Percentiles rank a stretch among this genome's conserved stretches.
Evolutionary conservation across 2,888 invertebrate genomes (phyloP).

Genomic region (Oasisia sp.): DNA sequence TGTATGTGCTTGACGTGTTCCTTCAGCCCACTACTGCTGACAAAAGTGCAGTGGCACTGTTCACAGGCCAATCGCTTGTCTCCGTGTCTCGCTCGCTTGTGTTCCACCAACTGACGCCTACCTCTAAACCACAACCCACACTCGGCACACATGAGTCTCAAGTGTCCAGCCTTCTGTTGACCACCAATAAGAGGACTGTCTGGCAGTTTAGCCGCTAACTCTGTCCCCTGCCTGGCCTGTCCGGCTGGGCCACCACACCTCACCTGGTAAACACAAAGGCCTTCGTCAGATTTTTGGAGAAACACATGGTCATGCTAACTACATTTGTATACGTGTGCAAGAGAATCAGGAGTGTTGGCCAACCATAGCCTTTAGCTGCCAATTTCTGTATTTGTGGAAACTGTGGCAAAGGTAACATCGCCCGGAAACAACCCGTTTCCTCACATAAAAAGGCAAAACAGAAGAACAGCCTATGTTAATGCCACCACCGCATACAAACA

Average conservation of each 20-base stretch:
- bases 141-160: not conserved
- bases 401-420: too few relatives aligned
- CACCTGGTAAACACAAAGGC: not conserved
- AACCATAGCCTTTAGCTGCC: too few relatives aligned
- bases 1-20: constrained; percentile 10
- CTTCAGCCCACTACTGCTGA: constrained; percentile 5
- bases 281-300: not conserved
- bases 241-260: not conserved
- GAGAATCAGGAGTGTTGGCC: too few relatives aligned
- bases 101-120: not conserved
- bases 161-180: not conserved
- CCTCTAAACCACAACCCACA: not conserved
- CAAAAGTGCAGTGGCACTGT: not conserved
- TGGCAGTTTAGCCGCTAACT: not conserved
- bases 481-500: too few relatives aligned
- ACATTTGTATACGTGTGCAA: not conserved
- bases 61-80: not conserved
- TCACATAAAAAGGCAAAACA: too few relatives aligned
- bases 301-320: not conserved
- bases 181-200: not conserved
- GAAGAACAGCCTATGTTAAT: too few relatives aligned
- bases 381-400: too few relatives aligned
- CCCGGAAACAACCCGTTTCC: too few relatives aligned
- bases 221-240: not conserved
- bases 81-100: not conserved